These are phyloP conservation scores for Xenopus tropicalis DNA, from an alignment of 2,113 vertebrate species.

Conservation along the genomic window UCB_Xtro_10.0 CM004447.2:36811001-36811500, in stretches of 20 bases:
- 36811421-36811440: conserved; percentile 15
- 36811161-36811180: conserved; percentile 47
- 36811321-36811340: neutral
- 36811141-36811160: conserved; percentile 51
- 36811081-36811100: conserved; percentile 50
- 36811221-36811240: conserved; percentile 56
- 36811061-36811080: conserved; percentile 53
- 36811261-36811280: conserved; percentile 49
- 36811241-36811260: conserved; percentile 58
- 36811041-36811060: conserved; percentile 48
- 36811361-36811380: conserved; percentile 41
- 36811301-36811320: conserved; percentile 42
- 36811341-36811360: conserved; percentile 52
- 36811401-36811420: conserved; percentile 40
- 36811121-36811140: conserved; percentile 51
- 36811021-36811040: conserved; percentile 34
- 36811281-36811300: conserved; percentile 52
- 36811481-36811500: conserved; percentile 1
- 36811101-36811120: conserved; percentile 55
- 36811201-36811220: conserved; percentile 63
- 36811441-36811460: conserved; percentile 45
- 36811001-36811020: conserved; percentile 46
- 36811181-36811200: conserved; percentile 56
- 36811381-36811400: conserved; percentile 39
- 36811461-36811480: conserved; percentile 41